Base-by-base conservation (phyloP, 1,140 invertebrate species). In the Drosophila ficusphila region DNA sequence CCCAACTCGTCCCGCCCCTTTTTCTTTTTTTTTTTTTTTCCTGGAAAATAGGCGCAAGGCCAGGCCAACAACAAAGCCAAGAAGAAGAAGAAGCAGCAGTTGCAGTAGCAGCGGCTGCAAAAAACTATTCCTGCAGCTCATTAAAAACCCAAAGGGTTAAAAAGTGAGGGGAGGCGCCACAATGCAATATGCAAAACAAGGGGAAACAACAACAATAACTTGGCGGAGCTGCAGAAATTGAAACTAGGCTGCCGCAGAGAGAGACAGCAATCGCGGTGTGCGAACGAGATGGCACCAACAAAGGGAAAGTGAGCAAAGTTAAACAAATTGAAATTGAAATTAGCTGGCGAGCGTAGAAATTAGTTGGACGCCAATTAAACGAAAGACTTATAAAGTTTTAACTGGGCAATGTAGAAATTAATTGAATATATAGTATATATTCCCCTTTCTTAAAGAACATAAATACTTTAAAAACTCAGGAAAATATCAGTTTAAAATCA, bases 241-340 rank as follows among this genome's bases (percentile, higher is more conserved):
- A 69, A 69, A 69, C 68, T 71, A 71, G 68, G 67, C 67, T 70
- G 65, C 29, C 12, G 21, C 34, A 23, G 31, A 44, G 19, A 39
- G 19, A 49, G 53, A 18, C 25, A 29, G 42, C 5, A 8, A 34
- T 7, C 27, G 46, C 9, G 3, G 23, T 18, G 36, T 16, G 34
- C 6, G 12, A 36, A 39, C 12, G 44, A 9, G 3, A 36, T 18
- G 36, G 21, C 7, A 33, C 18, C 6, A 44, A 25, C 14, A n/a
- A n/a, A 25, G 65, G 6, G 46, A 69, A 70, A 71, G 65, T 70
- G 52, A 58, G 18, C 34, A 48, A 49, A 71, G 67, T 57, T 42
- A 71, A 70, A 71, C 67, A 71, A 71, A 71, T 71, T 71, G 67
- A 71, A 71, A 71, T 49, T 33, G 67, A 57, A 71, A 71, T 71